These are phyloP conservation scores for Maniola jurtina DNA, from an alignment of 1,140 invertebrate genomes.

Conservation along the genomic window DNA sequence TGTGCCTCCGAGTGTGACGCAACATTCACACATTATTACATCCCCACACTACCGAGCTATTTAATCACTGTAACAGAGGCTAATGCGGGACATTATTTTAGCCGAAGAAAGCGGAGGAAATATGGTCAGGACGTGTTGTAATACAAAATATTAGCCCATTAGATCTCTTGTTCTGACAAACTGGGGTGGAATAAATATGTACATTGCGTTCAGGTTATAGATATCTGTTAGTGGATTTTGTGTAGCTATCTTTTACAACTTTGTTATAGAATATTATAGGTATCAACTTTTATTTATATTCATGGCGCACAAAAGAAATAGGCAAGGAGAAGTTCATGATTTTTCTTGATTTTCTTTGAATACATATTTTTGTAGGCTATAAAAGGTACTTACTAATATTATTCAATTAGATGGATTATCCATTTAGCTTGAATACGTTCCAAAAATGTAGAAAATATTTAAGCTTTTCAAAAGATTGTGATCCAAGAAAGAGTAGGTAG, in stretches of 20 bases:
- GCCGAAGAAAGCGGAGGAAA: constrained; percentile 59
- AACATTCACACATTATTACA: constrained; percentile 42
- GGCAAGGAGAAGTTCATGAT: too few species aligned
- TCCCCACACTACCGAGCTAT: constrained; percentile 55
- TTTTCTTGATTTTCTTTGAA: too few species aligned
- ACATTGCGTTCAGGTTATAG: constrained; percentile 1
- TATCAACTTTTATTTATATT: background rate
- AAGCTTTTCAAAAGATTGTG: too few species aligned
- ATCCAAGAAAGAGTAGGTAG: too few species aligned
- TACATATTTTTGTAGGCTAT: too few species aligned
- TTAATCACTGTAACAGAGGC: constrained; percentile 73
- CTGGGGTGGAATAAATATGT: constrained; percentile 28
- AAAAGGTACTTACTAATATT: too few species aligned
- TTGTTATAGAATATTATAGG: background rate
- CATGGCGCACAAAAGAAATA: too few species aligned
- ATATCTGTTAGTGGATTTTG: constrained; percentile 1
- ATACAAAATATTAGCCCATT: constrained; percentile 55
- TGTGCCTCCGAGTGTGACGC: constrained; percentile 19
- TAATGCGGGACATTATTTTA: constrained; percentile 70
- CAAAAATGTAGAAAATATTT: too few species aligned
- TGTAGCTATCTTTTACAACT: background rate
- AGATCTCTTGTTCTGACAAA: constrained; percentile 33
- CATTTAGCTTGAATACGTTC: too few species aligned
- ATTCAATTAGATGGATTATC: too few species aligned
- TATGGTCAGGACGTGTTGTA: constrained; percentile 55